phyloP scores from a whole-genome alignment of 2,797 vertebrate genomes.

The Gephyroberyx darwinii region DNA sequence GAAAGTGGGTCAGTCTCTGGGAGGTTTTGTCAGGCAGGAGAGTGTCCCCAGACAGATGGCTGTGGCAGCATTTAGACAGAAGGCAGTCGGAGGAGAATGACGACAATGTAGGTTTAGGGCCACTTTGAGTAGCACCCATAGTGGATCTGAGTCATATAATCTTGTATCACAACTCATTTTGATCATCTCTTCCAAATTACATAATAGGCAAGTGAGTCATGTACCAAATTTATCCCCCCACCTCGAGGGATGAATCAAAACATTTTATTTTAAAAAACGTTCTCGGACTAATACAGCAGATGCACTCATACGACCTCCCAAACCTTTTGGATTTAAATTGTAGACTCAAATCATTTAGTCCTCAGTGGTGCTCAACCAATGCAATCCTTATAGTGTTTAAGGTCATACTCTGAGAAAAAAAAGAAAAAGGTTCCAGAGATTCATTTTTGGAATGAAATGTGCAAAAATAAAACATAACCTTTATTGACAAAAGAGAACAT shows the following conservation, averaged over 20 bases:
- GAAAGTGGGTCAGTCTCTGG: slow-evolving; percentile 72
- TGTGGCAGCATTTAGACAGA: slow-evolving; percentile 41
- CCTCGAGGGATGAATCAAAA: slow-evolving; percentile 47
- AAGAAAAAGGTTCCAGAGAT: slow-evolving; percentile 32
- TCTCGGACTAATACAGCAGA: slow-evolving; percentile 46
- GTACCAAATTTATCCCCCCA: slow-evolving; percentile 11
- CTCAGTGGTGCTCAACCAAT: slow-evolving; percentile 25
- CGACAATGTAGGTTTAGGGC: slow-evolving; percentile 17
- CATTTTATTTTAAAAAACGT: slow-evolving; percentile 66
- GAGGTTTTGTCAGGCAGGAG: slow-evolving; percentile 48
- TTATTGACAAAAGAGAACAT: slow-evolving; percentile 47
- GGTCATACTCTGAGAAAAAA: slow-evolving; percentile 16
- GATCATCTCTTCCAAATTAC: neutral
- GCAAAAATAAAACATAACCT: slow-evolving; percentile 45
- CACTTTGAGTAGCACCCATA: neutral
- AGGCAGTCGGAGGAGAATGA: slow-evolving; percentile 25
- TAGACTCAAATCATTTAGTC: slow-evolving; percentile 10
- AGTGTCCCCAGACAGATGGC: slow-evolving; percentile 61
- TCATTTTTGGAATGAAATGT: slow-evolving; percentile 51
- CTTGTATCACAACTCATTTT: too few species aligned
- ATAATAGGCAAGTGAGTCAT: slow-evolving; percentile 15
- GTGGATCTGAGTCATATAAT: neutral
- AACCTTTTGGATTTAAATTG: slow-evolving; percentile 23
- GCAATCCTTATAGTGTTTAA: slow-evolving; percentile 16
- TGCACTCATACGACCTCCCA: slow-evolving; percentile 29